Base-by-base conservation (phyloP, 2,113 vertebrate species). In the Galemys pyrenaicus region DNA sequence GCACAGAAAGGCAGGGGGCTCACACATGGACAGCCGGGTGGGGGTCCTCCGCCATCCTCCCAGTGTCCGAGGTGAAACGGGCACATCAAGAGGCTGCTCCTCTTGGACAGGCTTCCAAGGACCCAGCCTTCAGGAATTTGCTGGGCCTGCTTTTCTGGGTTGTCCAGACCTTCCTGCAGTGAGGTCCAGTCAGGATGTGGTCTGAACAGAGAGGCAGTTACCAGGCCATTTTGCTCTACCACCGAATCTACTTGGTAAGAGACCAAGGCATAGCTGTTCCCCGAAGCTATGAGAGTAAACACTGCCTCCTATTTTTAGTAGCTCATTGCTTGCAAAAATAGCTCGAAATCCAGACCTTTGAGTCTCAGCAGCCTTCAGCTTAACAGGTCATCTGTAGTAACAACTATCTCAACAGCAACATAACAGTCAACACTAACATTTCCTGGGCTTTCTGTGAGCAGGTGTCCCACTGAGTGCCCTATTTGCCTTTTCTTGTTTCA, bases 231-330 rank as follows among this genome's bases (percentile, higher is more conserved):
- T 93, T 78, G 62, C 13, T 87, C 74, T 71, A 77, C 90, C 7
- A 6, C 92, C 3, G 26, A 95, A 92, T 85, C 92, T 91, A 12
- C 92, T 94, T 96, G 95, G 96, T 94, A 81, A 65, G 64, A 93
- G 56, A 96, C 95, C 95, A 95, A 97, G 96, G 91, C 89, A 68
- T 89, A 94, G 92, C 95, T 92, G 81, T 90, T 96, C 85, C 94
- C 87, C 26, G 5, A 93, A 97, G 95, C 92, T 58, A 64, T 54
- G 84, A 94, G 86, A 95, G 94, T 97, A 95, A 97, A 96, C 94
- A 97, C 84, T 35, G 85, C 73, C 56, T 96, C 93, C 95, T 97
- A 97, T 97, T 97, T 97, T 97, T 97, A 97, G 97, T 89, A 74
- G 67, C 46, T 87, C 68, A 82, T 87, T 64, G 87, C 95, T 93